Evolutionary conservation across 2,888 invertebrate genomes (phyloP), one percentile per base, ranked within the genome.

Genomic region (Palloptera scutellata): DNA sequence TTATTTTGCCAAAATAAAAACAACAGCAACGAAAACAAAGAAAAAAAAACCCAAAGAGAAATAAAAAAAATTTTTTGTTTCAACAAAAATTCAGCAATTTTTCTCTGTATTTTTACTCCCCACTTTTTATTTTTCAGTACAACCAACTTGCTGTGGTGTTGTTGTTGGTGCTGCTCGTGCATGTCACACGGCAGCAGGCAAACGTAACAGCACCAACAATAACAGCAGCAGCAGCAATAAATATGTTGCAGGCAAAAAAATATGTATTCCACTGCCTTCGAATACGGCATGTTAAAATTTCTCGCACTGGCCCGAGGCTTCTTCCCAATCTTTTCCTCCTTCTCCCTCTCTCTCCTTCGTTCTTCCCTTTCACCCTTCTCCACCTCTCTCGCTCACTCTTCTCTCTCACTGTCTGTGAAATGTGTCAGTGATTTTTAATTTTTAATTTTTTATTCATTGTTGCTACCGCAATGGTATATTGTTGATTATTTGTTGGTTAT

Each of bases 391-490:
- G 17, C 15, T 61, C 51, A 15, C 41, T 61, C 61, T n/a, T 52
- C 11, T 41, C 13, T 40, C 19, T 40, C 12, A 13, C 48, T 40
- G 54, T 19, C 20, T 48, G 19, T 43, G 45, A 48, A 57, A 45
- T 57, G 43, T 45, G 45, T 51, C 55, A 45, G 57, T 40, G 45
- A 64, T 57, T 55, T 55, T 48, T 55, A 30, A 19, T 51, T 52
- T 59, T 55, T 48, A 20, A 42, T 19, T 58, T 52, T 59, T 30
- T 60, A 52, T 15, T 41, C n/a, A 60, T 20, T 60, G 13, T 48
- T 17, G 17, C 12, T 15, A 45, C 20, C n/a, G 11, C 10, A 17
- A 45, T 48, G 41, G 41, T n/a, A 58, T 41, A 41, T 11, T 41
- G 11, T 42, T 48, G n/a, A n/a, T n/a, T 48, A 48, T 48, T 48